Evolutionary conservation across 2,797 vertebrate genomes (phyloP).

Genomic region (Paratrypauchen microcephalus): DNA sequence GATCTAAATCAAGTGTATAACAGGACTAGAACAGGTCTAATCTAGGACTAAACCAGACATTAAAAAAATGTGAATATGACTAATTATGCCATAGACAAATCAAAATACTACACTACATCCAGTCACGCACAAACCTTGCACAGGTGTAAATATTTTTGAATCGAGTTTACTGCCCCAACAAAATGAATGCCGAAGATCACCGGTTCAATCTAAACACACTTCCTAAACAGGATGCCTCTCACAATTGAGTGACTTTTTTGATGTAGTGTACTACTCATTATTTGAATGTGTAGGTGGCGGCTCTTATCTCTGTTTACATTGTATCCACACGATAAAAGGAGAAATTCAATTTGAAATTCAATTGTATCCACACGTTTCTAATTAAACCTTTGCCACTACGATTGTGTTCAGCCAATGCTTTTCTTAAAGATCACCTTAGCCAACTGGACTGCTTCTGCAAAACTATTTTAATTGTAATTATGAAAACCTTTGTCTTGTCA

Average conservation of each 20-base stretch:
- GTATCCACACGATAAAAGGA: conserved; percentile 27
- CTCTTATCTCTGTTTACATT: conserved; percentile 24
- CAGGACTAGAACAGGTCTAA: too few species aligned
- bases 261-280: neutral
- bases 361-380: conserved; percentile 44
- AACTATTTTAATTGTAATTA: conserved; percentile 40
- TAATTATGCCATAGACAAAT: too few species aligned
- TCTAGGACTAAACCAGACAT: too few species aligned
- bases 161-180: neutral
- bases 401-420: conserved; percentile 54
- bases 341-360: too few species aligned
- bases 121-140: too few species aligned
- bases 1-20: too few species aligned
- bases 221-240: too few species aligned
- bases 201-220: too few species aligned
- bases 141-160: too few species aligned
- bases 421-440: conserved; percentile 41
- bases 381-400: conserved; percentile 27
- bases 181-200: too few species aligned
- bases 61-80: too few species aligned
- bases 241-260: conserved; percentile 4
- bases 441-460: conserved; percentile 24
- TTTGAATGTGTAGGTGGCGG: conserved; percentile 9
- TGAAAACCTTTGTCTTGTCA: conserved; percentile 23
- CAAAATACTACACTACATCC: too few species aligned